Evolutionary conservation across 2,113 vertebrate species (phyloP).

Genomic region (Riparia riparia): DNA sequence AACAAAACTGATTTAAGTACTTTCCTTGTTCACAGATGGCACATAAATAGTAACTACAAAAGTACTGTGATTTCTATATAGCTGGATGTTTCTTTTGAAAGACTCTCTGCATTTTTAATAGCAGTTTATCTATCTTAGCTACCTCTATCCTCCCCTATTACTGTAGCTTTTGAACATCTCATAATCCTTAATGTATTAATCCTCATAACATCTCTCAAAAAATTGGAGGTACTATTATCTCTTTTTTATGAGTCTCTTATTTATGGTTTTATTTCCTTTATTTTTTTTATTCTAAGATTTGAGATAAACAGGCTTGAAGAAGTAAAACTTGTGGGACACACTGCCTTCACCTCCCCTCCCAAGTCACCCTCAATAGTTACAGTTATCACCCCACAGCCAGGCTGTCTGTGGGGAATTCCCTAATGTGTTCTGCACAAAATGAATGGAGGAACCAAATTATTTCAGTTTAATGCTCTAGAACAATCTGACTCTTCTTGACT

Average conservation of each 20-base stretch:
- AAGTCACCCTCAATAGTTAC: neutral
- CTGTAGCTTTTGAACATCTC: neutral
- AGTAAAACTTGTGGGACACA: neutral
- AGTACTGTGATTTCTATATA: neutral
- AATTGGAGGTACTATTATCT: neutral
- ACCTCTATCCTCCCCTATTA: neutral
- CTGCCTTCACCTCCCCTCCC: rapidly evolving
- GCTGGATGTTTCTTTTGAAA: conserved; percentile 3
- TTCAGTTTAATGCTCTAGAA: neutral
- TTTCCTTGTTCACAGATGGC: conserved; percentile 3
- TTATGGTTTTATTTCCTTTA: neutral
- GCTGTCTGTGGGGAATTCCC: neutral
- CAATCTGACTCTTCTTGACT: neutral
- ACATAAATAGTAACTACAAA: conserved; percentile 12
- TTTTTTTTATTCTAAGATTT: neutral
- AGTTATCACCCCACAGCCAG: neutral
- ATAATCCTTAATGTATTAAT: neutral
- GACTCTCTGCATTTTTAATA: neutral
- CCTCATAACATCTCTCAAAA: neutral
- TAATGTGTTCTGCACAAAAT: neutral
- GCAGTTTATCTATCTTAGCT: neutral
- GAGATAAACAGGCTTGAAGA: neutral
- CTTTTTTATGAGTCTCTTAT: neutral
- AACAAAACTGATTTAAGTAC: conserved; percentile 35
- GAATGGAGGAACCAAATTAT: neutral